Percentiles rank a stretch among this genome's conserved stretches.
Evolutionary conservation across 2,113 vertebrate species (phyloP).

Genomic region (Chaenogobius annularis): DNA sequence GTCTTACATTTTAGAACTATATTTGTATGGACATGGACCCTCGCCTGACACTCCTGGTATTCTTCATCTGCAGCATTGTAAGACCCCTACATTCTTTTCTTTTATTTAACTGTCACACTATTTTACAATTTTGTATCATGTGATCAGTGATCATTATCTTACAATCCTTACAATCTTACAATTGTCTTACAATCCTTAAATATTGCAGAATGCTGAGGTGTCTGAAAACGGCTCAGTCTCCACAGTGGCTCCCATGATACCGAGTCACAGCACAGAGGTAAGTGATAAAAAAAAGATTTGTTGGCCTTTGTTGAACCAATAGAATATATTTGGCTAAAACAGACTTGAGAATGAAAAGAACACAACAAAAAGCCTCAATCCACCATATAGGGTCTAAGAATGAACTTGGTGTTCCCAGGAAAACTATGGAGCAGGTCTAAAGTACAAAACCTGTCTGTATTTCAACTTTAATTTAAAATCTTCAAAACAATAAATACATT

Average conservation of each 20-base stretch:
- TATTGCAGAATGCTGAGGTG: conserved; percentile 66
- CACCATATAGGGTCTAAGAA: no score
- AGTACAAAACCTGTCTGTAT: no score
- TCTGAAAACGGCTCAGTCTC: conserved; percentile 58
- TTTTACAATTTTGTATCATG: background rate
- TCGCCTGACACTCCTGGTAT: conserved; percentile 75
- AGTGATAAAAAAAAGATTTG: conserved; percentile 9
- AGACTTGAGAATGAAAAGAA: background rate
- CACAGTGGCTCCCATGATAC: conserved; percentile 51
- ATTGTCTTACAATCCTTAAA: conserved; percentile 16
- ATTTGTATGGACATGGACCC: conserved; percentile 73
- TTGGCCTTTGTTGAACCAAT: background rate
- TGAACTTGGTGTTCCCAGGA: no score
- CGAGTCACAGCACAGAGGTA: conserved; percentile 61
- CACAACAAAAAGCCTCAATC: no score
- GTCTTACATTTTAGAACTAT: conserved; percentile 54
- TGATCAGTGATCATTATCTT: background rate
- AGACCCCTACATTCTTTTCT: conserved; percentile 16
- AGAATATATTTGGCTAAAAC: background rate
- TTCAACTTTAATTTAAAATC: no score
- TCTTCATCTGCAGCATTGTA: conserved; percentile 75
- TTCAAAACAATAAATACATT: no score
- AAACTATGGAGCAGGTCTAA: no score
- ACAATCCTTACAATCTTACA: no score
- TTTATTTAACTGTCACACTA: background rate